These are phyloP conservation scores for Monodelphis domestica DNA, from an alignment of 2,797 vertebrate species.

Conservation along the genomic window DNA sequence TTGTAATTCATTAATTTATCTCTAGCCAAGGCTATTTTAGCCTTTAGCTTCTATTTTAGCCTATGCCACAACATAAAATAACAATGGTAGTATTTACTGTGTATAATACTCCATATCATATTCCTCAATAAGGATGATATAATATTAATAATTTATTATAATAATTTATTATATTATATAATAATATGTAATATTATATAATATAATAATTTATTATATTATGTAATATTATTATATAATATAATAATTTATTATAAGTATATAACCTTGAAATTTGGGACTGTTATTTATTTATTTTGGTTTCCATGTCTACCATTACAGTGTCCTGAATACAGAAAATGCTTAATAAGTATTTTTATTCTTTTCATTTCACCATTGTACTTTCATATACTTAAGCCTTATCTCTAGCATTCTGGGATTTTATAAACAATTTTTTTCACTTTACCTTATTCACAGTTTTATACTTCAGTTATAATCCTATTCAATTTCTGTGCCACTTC, in stretches of 20 bases:
- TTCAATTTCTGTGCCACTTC: background rate
- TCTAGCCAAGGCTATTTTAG: background rate
- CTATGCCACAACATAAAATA: background rate
- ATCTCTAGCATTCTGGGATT: background rate
- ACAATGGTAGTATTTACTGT: background rate
- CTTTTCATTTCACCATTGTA: background rate
- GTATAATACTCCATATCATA: background rate
- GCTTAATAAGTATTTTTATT: background rate
- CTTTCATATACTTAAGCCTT: background rate
- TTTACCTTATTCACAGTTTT: background rate
- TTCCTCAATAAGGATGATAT: too few relatives aligned
- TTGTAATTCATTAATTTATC: background rate
- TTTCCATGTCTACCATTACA: background rate
- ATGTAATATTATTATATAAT: background rate
- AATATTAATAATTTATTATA: background rate
- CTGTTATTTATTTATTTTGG: background rate
- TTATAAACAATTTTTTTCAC: background rate
- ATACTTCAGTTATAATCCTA: background rate
- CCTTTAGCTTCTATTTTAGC: background rate
- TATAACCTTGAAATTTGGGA: background rate
- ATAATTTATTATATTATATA: too few relatives aligned
- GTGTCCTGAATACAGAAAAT: constrained; percentile 44
- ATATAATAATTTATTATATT: background rate
- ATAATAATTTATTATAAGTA: background rate
- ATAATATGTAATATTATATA: too few relatives aligned